Evolutionary conservation across 2,113 vertebrate genomes (phyloP), one percentile per base, ranked within the genome.

Genomic region (Neopipo cinnamomea): DNA sequence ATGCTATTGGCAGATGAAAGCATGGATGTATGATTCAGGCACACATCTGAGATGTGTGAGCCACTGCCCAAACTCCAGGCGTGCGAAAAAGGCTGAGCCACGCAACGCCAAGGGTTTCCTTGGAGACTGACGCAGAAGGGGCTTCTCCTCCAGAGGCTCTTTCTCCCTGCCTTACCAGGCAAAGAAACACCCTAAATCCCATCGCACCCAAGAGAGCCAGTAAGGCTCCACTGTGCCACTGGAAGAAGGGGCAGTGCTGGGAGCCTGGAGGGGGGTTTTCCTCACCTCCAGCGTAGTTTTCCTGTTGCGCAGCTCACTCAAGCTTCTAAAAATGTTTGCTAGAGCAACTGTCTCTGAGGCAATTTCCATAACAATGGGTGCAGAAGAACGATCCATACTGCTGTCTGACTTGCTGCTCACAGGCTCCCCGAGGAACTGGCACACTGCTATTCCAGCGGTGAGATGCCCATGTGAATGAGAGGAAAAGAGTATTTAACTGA

Each of bases 341-440:
- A 27, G 65, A 91, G 89, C 81, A 82, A 75, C 93, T 73, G 81
- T 87, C 86, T 94, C 87, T 71, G 85, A 92, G 94, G 84, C 66
- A 41, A 93, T 94, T 89, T 95, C 95, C 91, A 73, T 95, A 93
- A 95, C 84, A 95, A 78, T 94, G 89, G 74, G 44, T 31, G 28
- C 84, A 78, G 66, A 77, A 80, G 83, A 91, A 52, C 27, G 65
- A 73, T 52, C 41, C 41, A 2, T 2, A 39, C 58, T 85, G 90
- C 82, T 28, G 41, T 71, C 22, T 3, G 44, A 42, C 84, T 25
- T 19, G 44, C 33, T 74, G 0, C 67, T 77, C 75, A 4, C 59
- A 42, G 1, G 1, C 37, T 13, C 0, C 0, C 52, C 1, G 1
- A 55, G 70, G 61, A 77, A 33, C 0, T 0, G 55, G 55, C 39